Evolutionary conservation across 2,888 invertebrate species (phyloP).

Genomic region (Eupithecia vulgata): DNA sequence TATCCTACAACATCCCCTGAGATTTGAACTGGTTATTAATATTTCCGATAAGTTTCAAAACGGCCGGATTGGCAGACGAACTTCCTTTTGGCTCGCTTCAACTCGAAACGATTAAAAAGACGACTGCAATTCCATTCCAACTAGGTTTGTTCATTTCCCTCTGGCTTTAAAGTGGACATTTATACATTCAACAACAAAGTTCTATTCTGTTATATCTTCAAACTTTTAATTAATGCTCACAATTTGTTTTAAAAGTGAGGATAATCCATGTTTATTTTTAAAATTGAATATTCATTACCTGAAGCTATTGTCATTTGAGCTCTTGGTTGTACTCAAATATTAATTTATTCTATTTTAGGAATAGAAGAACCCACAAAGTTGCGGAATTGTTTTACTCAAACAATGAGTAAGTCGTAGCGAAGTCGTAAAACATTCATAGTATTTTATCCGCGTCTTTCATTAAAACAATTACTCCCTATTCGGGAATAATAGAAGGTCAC

Average conservation of each 20-base stretch:
- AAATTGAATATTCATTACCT: neutral
- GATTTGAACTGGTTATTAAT: slow-evolving; percentile 57
- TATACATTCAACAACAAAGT: slow-evolving; percentile 68
- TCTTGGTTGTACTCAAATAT: neutral
- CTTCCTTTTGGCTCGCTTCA: slow-evolving; percentile 38
- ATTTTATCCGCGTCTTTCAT: neutral
- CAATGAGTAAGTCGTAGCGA: neutral
- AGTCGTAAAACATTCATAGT: neutral
- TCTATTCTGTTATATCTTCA: slow-evolving; percentile 51
- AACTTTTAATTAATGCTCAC: slow-evolving; percentile 67
- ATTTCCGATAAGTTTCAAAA: slow-evolving; percentile 58
- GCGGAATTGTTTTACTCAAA: neutral
- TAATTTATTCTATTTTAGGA: neutral
- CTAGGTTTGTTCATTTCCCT: slow-evolving; percentile 52
- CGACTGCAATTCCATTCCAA: slow-evolving; percentile 40
- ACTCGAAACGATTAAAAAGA: slow-evolving; percentile 47
- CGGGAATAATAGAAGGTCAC: neutral
- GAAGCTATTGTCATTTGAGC: neutral
- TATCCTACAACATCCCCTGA: slow-evolving; percentile 26
- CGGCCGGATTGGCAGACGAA: slow-evolving; percentile 32
- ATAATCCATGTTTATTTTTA: slow-evolving; percentile 9
- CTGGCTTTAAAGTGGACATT: slow-evolving; percentile 53
- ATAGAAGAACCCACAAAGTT: slow-evolving; percentile 2
- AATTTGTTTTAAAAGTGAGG: slow-evolving; percentile 32
- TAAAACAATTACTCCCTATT: slow-evolving; percentile 2